Evolutionary conservation across 2,888 invertebrate species (phyloP).

Genomic region (Acleris sparsana): DNA sequence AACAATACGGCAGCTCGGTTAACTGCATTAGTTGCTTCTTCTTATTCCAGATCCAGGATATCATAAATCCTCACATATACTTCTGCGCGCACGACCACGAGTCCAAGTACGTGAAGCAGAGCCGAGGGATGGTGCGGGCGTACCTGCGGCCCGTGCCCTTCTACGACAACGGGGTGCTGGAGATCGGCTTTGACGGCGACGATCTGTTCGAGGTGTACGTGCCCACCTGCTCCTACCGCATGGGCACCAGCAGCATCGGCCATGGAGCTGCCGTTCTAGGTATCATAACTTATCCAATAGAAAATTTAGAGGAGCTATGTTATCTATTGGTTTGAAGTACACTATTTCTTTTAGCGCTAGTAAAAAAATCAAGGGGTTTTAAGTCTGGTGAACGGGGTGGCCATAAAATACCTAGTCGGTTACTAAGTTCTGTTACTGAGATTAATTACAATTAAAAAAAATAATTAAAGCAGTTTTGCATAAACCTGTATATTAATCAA

Average conservation of each 20-base stretch:
- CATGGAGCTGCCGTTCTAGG: slow-evolving; percentile 93
- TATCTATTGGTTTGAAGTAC: too few relatives aligned
- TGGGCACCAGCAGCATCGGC: slow-evolving; percentile 95
- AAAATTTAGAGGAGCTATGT: too few relatives aligned
- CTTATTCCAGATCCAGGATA: slow-evolving; percentile 74
- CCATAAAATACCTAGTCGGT: too few relatives aligned
- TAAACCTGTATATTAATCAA: too few relatives aligned
- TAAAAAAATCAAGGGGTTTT: too few relatives aligned
- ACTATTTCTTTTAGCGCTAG: too few relatives aligned
- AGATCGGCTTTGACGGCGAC: slow-evolving; percentile 50
- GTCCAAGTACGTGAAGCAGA: slow-evolving; percentile 83
- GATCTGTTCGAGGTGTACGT: slow-evolving; percentile 90
- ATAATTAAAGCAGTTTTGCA: too few relatives aligned
- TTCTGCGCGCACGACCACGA: slow-evolving; percentile 88
- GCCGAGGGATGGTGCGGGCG: slow-evolving; percentile 51
- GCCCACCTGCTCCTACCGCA: slow-evolving; percentile 97
- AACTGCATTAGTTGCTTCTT: slow-evolving; percentile 42
- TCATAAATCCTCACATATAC: slow-evolving; percentile 70
- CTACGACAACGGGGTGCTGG: slow-evolving; percentile 49
- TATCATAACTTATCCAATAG: slow-evolving; percentile 57
- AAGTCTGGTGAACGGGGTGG: too few relatives aligned
- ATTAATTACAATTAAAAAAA: too few relatives aligned
- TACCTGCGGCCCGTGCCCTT: slow-evolving; percentile 48
- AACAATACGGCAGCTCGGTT: not conserved
- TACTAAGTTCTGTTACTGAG: too few relatives aligned